phyloP scores from a whole-genome alignment of 1,140 invertebrate species.

The Bemisia tabaci region DNA sequence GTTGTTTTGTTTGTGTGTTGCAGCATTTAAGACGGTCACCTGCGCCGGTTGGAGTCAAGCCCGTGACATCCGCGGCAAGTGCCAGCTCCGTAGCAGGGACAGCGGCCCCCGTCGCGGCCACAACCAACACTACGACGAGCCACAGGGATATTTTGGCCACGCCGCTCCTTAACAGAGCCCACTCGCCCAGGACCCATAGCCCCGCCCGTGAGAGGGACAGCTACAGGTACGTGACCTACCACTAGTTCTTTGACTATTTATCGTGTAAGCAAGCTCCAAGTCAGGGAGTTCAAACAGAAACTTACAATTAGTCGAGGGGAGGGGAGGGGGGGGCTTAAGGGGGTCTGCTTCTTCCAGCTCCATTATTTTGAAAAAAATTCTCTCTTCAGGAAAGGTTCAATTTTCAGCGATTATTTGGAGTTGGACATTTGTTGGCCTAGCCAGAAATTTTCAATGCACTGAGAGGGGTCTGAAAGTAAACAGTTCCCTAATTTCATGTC shows the following conservation, averaged over 20 bases:
- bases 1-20: neutral
- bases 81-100: conserved; percentile 1
- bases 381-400: no score
- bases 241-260: neutral
- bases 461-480: no score
- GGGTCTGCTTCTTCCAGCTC: no score
- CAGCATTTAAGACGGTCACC: neutral
- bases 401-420: no score
- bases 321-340: no score
- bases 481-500: no score
- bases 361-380: no score
- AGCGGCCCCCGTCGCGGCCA: conserved; percentile 3
- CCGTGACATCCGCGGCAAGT: neutral
- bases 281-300: no score
- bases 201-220: conserved; percentile 62
- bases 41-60: neutral
- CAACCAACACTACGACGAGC: conserved; percentile 28
- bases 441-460: no score
- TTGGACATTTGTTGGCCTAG: no score
- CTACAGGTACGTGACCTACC: conserved; percentile 47
- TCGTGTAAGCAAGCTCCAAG: no score
- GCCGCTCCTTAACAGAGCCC: conserved; percentile 35
- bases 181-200: conserved; percentile 60
- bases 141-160: conserved; percentile 36
- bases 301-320: no score